Evolutionary conservation across 2,113 vertebrate genomes (phyloP).

Genomic region (Meriones unguiculatus): DNA sequence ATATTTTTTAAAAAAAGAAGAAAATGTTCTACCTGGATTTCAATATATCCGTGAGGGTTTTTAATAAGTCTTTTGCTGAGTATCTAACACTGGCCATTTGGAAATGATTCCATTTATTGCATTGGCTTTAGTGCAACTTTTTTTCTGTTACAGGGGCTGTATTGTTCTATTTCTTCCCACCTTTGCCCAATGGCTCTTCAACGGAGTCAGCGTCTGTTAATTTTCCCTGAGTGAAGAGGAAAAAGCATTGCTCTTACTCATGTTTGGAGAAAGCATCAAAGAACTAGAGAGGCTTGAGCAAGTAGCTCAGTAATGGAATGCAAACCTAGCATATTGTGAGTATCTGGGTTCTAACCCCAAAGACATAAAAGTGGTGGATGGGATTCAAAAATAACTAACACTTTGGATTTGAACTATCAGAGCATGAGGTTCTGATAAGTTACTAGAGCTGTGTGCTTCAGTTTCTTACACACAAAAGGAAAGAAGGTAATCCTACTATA

Average conservation of each 20-base stretch:
- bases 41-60: slow-evolving; percentile 64
- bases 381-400: neutral
- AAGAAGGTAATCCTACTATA: neutral
- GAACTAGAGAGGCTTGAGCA: neutral
- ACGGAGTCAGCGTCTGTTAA: neutral
- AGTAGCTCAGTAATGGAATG: too few relatives aligned
- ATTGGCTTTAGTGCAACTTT: slow-evolving; percentile 30
- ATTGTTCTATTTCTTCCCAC: slow-evolving; percentile 38
- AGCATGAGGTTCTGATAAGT: neutral
- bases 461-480: neutral
- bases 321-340: neutral
- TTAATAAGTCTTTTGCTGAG: slow-evolving; percentile 42
- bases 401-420: neutral
- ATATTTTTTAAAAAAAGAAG: neutral
- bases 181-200: slow-evolving; percentile 42
- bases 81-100: neutral
- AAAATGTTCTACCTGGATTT: slow-evolving; percentile 27
- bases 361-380: neutral
- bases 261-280: slow-evolving; percentile 35
- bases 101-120: slow-evolving; percentile 19
- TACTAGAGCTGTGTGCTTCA: neutral
- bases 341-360: neutral
- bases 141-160: slow-evolving; percentile 34
- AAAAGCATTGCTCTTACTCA: neutral
- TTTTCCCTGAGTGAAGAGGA: neutral